phyloP scores from a whole-genome alignment of 2,888 invertebrate genomes.

The Siphonodentalium dalli region DNA sequence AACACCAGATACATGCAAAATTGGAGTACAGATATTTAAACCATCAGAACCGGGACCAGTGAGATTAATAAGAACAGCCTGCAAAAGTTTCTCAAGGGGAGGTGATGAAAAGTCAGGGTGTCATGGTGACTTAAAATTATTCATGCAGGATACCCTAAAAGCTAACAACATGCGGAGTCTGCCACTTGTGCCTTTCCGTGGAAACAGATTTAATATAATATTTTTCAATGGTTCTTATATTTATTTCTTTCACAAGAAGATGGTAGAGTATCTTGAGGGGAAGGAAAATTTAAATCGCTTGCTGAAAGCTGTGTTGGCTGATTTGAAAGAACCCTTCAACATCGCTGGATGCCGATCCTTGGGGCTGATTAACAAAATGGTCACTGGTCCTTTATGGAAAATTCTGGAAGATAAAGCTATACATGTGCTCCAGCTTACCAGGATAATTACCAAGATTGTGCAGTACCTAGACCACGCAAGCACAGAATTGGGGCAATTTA shows the following conservation, averaged over 20 bases:
- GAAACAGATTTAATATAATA: conserved; percentile 26
- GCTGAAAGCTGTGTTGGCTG: not conserved
- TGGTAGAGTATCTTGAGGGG: conserved; percentile 11
- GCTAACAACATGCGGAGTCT: conserved; percentile 9
- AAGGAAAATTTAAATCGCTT: not conserved
- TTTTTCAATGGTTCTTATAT: conserved; percentile 26
- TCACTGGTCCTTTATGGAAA: conserved; percentile 4
- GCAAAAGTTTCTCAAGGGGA: too few relatives aligned
- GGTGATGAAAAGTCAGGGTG: conserved; percentile 24
- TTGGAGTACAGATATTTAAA: too few relatives aligned
- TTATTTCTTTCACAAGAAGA: conserved; percentile 18
- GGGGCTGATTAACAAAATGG: not conserved
- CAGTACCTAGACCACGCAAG: too few relatives aligned
- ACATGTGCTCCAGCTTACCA: too few relatives aligned
- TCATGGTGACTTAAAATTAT: conserved; percentile 18
- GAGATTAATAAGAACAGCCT: too few relatives aligned
- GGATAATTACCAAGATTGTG: too few relatives aligned
- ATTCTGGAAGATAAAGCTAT: not conserved
- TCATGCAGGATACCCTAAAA: conserved; percentile 12
- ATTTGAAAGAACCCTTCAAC: not conserved
- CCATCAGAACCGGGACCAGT: too few relatives aligned
- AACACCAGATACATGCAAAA: too few relatives aligned
- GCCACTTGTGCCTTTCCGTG: conserved; percentile 16
- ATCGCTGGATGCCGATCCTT: conserved; percentile 3
- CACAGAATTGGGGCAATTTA: too few relatives aligned